Base-by-base conservation (phyloP, 2,888 invertebrate species). In the Caenorhabditis panamensis region DNA sequence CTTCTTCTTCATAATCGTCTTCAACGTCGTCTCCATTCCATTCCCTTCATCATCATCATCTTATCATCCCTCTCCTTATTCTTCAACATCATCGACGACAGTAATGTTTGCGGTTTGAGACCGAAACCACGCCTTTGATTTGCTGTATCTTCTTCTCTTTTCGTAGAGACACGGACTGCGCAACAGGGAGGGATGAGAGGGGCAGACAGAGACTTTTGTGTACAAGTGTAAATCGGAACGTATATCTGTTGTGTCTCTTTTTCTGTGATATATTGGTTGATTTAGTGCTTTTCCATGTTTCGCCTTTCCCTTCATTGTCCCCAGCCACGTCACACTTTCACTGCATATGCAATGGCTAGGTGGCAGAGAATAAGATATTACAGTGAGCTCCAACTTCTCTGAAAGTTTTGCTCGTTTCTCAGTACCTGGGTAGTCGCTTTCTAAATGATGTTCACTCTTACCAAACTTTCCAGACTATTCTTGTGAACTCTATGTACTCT, bases 171-270 rank as follows among this genome's bases (percentile, higher is more conserved):
- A 64, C 64, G 56, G 58, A 47, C 47, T 56, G 56, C 63, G 61
- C 53, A 36, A 18, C 58, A 37, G 31, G 31, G 31, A 6, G 31
- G 31, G 31, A 11, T 22, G 18, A 11, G 31, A 44, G 36, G 28
- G 56, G 51, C 16, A 16, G n/a, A 37, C 58, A 54, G 56, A 63
- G 72, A 58, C 62, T 18, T 36, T 58, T 62, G 62, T 62, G 71
- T 71, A 71, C 71, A 71, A 71, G 71, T 71, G 71, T 71, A 71
- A 72, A 47, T 72, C 72, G 72, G 72, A 72, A 72, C 72, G 63
- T 54, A 56, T 61, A 51, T 53, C 41, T 20, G 24, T 31, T 31
- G 31, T 6, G 4, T 47, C 9, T 44, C 24, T 44, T 62, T 72
- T 62, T 47, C 24, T 56, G 36, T 72, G 72, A 72, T 72, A 72